A percentile compares a stretch with the other conserved stretches of the same genome.
phyloP scores from a whole-genome alignment of 1,140 invertebrate species.

The Drosophila pandora region DNA sequence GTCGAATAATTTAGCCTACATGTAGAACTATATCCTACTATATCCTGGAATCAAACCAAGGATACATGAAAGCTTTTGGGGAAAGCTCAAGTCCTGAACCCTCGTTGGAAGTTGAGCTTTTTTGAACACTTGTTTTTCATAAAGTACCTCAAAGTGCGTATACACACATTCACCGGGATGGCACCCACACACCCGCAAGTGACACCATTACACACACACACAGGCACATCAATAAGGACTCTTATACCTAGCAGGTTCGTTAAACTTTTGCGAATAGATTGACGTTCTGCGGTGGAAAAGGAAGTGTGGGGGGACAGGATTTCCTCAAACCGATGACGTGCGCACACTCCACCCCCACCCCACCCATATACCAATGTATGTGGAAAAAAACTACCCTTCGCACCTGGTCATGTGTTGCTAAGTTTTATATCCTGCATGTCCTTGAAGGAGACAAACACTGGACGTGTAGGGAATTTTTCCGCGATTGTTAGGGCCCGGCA shows the following conservation, averaged over 20 bases:
- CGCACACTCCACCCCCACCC: conserved; percentile 49
- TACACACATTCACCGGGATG: conserved; percentile 25
- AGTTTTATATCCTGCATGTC: conserved; percentile 64
- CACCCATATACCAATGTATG: neutral
- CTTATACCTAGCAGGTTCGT: conserved; percentile 56
- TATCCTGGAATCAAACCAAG: neutral
- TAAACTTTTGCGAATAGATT: conserved; percentile 72
- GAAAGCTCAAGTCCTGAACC: neutral
- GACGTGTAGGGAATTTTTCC: conserved; percentile 37
- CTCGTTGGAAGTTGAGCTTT: neutral
- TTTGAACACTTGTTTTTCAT: neutral
- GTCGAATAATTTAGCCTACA: neutral
- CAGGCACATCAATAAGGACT: neutral
- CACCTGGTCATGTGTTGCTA: conserved; percentile 44
- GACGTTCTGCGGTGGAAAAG: conserved; percentile 32
- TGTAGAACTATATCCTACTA: neutral
- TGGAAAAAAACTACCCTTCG: neutral
- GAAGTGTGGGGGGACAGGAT: conserved; percentile 33
- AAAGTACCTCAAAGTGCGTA: conserved; percentile 51
- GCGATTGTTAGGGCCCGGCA: conserved; percentile 23
- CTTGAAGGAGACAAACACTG: conserved; percentile 48
- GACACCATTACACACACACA: conserved; percentile 13
- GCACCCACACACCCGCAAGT: neutral
- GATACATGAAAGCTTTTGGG: conserved; percentile 11
- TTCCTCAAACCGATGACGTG: conserved; percentile 68